phyloP scores from a whole-genome alignment of 2,797 vertebrate species.

The Eidolon dupreanum region DNA sequence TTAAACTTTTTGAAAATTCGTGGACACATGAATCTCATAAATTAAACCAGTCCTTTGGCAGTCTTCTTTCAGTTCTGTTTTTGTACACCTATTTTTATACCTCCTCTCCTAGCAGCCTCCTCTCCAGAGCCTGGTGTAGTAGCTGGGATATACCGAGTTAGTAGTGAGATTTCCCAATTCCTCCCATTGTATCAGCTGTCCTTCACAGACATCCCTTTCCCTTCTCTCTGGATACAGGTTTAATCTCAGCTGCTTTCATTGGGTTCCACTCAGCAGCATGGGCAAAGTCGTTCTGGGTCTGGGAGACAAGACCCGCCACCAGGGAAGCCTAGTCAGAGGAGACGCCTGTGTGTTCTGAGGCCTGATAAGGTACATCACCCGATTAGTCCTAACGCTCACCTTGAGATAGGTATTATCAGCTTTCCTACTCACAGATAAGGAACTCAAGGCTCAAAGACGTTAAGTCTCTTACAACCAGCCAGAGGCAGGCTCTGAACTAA shows the following conservation, averaged over 20 bases:
- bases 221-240: background rate
- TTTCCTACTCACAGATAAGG: background rate
- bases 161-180: background rate
- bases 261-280: background rate
- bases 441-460: background rate
- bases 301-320: background rate
- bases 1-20: constrained; percentile 22
- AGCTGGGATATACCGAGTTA: background rate
- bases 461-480: background rate
- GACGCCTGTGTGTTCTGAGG: background rate
- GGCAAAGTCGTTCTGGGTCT: background rate
- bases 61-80: constrained; percentile 34
- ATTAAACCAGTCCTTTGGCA: background rate
- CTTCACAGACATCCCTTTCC: background rate
- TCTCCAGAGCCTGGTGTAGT: background rate
- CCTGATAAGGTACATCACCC: background rate
- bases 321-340: background rate
- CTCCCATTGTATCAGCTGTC: background rate
- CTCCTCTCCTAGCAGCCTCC: background rate
- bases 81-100: constrained; percentile 33
- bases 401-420: background rate
- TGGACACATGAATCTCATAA: background rate
- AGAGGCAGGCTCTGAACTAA: background rate
- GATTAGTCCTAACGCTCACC: background rate
- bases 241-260: background rate